Base-by-base conservation (phyloP, 2,888 invertebrate genomes). In the Smittia aterrima region DNA sequence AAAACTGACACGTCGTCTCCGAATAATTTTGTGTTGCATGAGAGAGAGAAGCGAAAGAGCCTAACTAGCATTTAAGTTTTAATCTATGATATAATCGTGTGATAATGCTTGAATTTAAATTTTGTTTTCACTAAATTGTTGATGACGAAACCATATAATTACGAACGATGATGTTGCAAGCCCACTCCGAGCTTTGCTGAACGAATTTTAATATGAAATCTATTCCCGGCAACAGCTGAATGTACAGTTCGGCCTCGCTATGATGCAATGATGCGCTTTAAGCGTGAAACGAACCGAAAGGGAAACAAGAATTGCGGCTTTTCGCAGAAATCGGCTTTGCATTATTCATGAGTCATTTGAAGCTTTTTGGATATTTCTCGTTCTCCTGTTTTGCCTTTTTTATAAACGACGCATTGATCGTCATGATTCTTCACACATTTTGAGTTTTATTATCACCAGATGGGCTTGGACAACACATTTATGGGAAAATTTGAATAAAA, bases 401-500 rank as follows among this genome's bases (percentile, higher is more conserved):
- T 58, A 9, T 18, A 7, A 47, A 22, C 20, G 58, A 22, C 18
- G 3, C 20, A 22, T 58, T 58, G 58, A 58, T 58, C 9, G 58
- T 11, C 58, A 58, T 58, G 58, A 58, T 58, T 58, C 18, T 58
- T 22, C 58, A 58, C 58, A 58, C 58, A 58, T 58, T 58, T 6
- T 18, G 18, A 6, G 18, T 22, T 58, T 22, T 18, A 22, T 22
- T 58, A 22, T 58, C 58, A 58, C 18, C 47, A 32, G 32, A 3
- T 6, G 9, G 47, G 11, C 16, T 47, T 3, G n/a, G 2, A n/a
- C 47, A 47, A 47, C 11, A 16, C 47, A n/a, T 6, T 47, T 2
- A 16, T 47, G 16, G 11, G 16, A n/a, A 13, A 13, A 47, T 47
- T 32, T 9, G 9, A 3, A 32, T 32, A 32, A 32, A 32, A 32